Conservation (phyloP, 2,113 vertebrate genomes). For the Ranitomeya imitator region DNA sequence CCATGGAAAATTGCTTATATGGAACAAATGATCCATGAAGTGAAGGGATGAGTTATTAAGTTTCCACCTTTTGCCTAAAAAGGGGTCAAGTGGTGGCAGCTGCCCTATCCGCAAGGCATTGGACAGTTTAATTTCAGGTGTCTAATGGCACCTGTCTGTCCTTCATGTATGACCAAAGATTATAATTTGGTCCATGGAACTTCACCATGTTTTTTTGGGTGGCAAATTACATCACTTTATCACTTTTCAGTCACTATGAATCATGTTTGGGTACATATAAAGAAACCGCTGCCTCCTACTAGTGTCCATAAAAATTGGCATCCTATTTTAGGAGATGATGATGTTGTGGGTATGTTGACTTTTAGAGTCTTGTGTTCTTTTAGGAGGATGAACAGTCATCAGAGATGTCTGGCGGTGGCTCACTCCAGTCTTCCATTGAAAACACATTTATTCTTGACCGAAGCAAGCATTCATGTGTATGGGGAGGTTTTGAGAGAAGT, state of each 20-base stretch:
- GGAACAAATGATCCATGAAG: neutral
- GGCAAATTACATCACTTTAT: neutral
- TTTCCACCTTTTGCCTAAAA: neutral
- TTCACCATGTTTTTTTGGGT: neutral
- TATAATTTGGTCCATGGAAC: neutral
- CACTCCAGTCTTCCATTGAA: too few species aligned
- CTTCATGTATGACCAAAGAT: neutral
- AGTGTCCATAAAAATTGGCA: neutral
- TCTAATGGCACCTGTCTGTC: neutral
- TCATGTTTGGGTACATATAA: neutral
- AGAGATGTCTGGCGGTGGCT: too few species aligned
- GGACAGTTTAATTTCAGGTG: neutral
- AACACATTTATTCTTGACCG: too few species aligned
- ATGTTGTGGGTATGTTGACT: too few species aligned
- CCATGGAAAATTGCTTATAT: neutral
- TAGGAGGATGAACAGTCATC: too few species aligned
- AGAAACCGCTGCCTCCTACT: neutral
- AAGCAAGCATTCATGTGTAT: too few species aligned
- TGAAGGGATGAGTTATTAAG: neutral
- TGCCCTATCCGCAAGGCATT: neutral
- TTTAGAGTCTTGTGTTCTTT: too few species aligned
- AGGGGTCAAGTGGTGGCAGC: neutral
- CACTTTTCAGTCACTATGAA: neutral
- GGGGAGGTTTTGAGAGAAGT: too few species aligned
- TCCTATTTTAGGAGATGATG: neutral